These are phyloP conservation scores for Syngnathus typhle DNA, from an alignment of 2,113 vertebrate genomes.

Conservation along the genomic window DNA sequence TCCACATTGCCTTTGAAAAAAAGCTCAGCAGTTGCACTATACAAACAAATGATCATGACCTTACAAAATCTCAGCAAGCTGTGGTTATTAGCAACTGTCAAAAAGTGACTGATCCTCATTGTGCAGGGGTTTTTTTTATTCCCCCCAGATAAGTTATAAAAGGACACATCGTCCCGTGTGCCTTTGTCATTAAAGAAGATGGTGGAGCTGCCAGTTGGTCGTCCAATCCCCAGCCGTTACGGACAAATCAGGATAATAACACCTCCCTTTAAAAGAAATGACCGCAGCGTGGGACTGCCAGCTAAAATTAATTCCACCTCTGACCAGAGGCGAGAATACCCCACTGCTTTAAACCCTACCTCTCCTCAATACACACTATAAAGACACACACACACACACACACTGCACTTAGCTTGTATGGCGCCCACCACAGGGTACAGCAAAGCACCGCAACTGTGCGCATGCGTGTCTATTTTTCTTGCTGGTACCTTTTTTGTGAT, in stretches of 20 bases:
- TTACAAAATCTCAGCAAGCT: slow-evolving; percentile 18
- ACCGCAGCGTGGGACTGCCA: slow-evolving; percentile 76
- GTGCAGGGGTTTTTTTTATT: slow-evolving; percentile 34
- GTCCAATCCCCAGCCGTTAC: slow-evolving; percentile 69
- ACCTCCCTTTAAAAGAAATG: slow-evolving; percentile 77
- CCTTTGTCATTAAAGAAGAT: slow-evolving; percentile 65
- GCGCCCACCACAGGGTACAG: neutral
- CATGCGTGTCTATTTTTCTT: neutral
- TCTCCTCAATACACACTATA: slow-evolving; percentile 25
- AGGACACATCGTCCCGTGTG: slow-evolving; percentile 45
- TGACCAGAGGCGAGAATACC: slow-evolving; percentile 69
- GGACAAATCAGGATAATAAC: slow-evolving; percentile 78
- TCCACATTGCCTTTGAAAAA: neutral
- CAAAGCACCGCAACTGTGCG: neutral
- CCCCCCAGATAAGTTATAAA: slow-evolving; percentile 41
- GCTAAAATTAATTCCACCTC: slow-evolving; percentile 76
- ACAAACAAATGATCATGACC: slow-evolving; percentile 1
- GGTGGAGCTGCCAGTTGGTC: slow-evolving; percentile 61
- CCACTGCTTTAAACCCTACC: slow-evolving; percentile 53
- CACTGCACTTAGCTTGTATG: slow-evolving; percentile 7
- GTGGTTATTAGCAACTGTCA: slow-evolving; percentile 6
- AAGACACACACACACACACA: slow-evolving; percentile 37
- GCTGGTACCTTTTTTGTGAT: too few species aligned
- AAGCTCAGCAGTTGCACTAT: neutral
- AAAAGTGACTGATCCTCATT: slow-evolving; percentile 16